These are phyloP conservation scores for fruit fly (Drosophila melanogaster) DNA, from an alignment of 1,140 invertebrate species.

Conservation along the genomic window DNA sequence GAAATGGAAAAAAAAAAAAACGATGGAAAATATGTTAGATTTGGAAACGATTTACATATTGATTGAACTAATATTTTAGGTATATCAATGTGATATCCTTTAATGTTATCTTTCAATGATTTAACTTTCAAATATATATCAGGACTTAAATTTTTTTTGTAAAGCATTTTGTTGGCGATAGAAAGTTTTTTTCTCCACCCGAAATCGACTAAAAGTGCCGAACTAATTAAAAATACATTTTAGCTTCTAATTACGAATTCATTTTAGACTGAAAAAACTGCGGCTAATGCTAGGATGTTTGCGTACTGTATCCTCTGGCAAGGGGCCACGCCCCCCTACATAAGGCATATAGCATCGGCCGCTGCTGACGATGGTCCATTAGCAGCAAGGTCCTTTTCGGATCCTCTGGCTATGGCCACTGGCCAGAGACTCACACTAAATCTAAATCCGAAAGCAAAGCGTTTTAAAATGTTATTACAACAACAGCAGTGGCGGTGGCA, in stretches of 20 bases:
- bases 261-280: slow-evolving; percentile 69
- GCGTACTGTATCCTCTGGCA: slow-evolving; percentile 8
- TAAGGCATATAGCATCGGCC: slow-evolving; percentile 23
- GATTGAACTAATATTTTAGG: too few relatives aligned
- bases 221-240: slow-evolving; percentile 77
- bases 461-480: slow-evolving; percentile 83
- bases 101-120: background rate
- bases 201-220: slow-evolving; percentile 53
- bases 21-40: slow-evolving; percentile 3
- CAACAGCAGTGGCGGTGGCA: slow-evolving; percentile 38
- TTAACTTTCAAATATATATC: background rate
- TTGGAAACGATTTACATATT: background rate
- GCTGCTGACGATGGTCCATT: slow-evolving; percentile 55
- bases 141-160: too few relatives aligned
- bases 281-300: slow-evolving; percentile 42
- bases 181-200: background rate
- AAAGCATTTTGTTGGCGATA: background rate
- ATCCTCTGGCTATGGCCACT: slow-evolving; percentile 29
- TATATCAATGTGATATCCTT: too few relatives aligned
- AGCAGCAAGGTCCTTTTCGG: slow-evolving; percentile 54
- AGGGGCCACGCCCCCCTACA: slow-evolving; percentile 34
- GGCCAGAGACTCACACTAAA: slow-evolving; percentile 65
- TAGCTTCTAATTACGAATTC: slow-evolving; percentile 72
- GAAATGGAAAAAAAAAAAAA: slow-evolving; percentile 42
- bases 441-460: slow-evolving; percentile 72